A percentile compares a stretch with the other conserved stretches of the same genome.
Evolutionary conservation across 1,140 invertebrate genomes (phyloP).

Genomic region (Teleopsis dalmanni): DNA sequence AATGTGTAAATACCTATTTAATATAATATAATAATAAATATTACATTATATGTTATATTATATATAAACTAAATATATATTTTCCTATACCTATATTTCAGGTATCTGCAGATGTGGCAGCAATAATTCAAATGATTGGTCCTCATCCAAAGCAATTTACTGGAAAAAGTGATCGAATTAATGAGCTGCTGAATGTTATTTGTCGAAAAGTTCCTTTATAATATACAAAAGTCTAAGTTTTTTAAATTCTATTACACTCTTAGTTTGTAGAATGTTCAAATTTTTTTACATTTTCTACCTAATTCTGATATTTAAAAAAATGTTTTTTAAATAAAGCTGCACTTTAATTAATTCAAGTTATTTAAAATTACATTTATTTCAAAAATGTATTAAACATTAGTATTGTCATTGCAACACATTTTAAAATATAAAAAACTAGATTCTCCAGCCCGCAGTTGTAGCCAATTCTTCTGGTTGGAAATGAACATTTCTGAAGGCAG

Average conservation of each 20-base stretch:
- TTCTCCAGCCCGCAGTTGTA: constrained; percentile 57
- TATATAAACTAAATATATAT: not conserved
- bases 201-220: constrained; percentile 51
- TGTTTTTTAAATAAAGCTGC: too few relatives aligned
- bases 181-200: constrained; percentile 70
- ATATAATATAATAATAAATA: not conserved
- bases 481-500: constrained; percentile 85
- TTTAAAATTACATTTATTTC: too few relatives aligned
- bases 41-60: not conserved
- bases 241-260: not conserved
- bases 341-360: too few relatives aligned
- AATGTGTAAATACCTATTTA: too few relatives aligned
- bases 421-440: constrained; percentile 33
- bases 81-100: constrained; percentile 11
- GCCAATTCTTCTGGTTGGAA: constrained; percentile 79
- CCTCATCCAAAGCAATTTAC: constrained; percentile 75
- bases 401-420: constrained; percentile 33
- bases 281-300: too few relatives aligned
- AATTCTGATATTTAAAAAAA: not conserved
- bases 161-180: constrained; percentile 70
- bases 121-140: constrained; percentile 87
- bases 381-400: constrained; percentile 9
- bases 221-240: not conserved
- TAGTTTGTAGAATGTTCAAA: too few relatives aligned
- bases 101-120: constrained; percentile 68